Evolutionary conservation across 1,140 invertebrate genomes (phyloP), one percentile per base, ranked within the genome.

Genomic region (Lasioglossum baleicum): DNA sequence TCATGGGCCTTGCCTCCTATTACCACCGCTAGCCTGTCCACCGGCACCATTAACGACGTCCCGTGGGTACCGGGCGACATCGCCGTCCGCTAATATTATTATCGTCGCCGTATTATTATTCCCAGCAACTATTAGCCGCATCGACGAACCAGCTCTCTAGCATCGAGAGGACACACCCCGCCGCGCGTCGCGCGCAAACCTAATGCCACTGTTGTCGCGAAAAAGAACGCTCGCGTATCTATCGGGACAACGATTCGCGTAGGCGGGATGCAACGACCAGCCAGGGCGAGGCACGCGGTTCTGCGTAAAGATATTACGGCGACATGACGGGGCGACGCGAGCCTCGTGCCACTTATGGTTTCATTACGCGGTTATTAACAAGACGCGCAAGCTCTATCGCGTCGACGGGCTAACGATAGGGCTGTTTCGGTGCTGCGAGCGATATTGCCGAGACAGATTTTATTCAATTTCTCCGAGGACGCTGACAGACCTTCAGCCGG

Each of bases 321-420:
- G 6, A 53, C 17, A 63, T 22, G 8, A 44, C 44, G 17, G 48
- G 31, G 6, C 51, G 3, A n/a, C 6, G 31, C n/a, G 61, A 22
- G 64, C 0, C 48, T 40, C 15, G 48, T 60, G 66, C 71, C 77
- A 74, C 71, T 80, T 67, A 60, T 35, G 20, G 53, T 75, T 80
- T 80, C 77, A 67, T 75, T 80, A 60, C 71, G 40, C 63, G 71
- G 77, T 26, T 66, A 80, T 80, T 75, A 75, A 74, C 77, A 26
- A 75, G 77, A 20, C 35, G 17, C 40, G 10, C 42, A 7, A 26
- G 35, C 35, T 4, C 35, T 4, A 15, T 53, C 11, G 26, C 11
- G 51, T 17, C 53, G 53, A 7, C 15, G 2, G 51, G 13, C 51
- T 48, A 53, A 53, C 51, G 51, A 53, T 53, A 53, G 51, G 51